Evolutionary conservation across 2,888 invertebrate genomes (phyloP), one percentile per base, ranked within the genome.

Genomic region (Clanis bilineata): DNA sequence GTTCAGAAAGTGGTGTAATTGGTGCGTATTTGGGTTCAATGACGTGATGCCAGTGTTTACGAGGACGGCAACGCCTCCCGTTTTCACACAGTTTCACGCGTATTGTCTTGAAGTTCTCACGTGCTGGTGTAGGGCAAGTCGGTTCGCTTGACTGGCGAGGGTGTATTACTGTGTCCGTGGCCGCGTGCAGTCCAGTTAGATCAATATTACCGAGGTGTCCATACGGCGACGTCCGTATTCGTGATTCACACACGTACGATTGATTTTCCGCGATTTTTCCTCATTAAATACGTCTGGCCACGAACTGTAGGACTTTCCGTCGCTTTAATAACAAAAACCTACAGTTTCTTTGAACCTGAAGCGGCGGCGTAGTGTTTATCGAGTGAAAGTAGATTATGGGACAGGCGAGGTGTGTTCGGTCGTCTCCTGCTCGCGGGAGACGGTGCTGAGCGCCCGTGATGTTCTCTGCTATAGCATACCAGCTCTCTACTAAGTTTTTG

Each of bases 41-140:
- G 92, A 92, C 92, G 90, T 89, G 90, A 90, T 90, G 74, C 62
- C 70, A 76, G 73, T 92, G 92, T 92, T 92, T 92, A 92, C 88
- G 86, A 90, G 82, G 84, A 89, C 85, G 93, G 90, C 91, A 93
- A 92, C 93, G 93, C 93, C 93, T 93, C 88, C 83, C 75, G 75
- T 74, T 83, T 85, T 91, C 88, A 79, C 90, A 89, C 89, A 90
- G 89, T 90, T 90, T 90, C 89, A 80, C 84, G 83, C 80, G 85
- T 77, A 89, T 90, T 90, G 90, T 91, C 79, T 86, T 70, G 67
- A 70, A 67, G 80, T 86, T 91, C 90, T 87, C 90, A 89, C 89
- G 89, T 82, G 81, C 79, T 75, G 75, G 67, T 73, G 73, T 73
- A 77, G 76, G 79, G 80, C 79, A 80, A 74, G 69, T 77, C 45